Base-by-base conservation (phyloP, 2,113 vertebrate species). In the Macaca fascicularis region DNA sequence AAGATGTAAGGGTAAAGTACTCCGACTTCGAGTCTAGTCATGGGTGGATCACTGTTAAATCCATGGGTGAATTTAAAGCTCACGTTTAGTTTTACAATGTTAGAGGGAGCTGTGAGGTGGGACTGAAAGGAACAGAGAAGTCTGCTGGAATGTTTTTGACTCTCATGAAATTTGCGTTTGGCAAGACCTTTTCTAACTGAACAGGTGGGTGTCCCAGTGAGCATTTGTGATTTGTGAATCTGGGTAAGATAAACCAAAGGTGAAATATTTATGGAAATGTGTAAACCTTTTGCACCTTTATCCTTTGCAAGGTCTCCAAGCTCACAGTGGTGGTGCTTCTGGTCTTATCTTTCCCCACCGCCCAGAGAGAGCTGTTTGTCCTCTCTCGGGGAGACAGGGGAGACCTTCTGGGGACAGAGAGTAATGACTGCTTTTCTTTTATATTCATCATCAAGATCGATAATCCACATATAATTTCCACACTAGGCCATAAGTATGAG, bases 341-440 rank as follows among this genome's bases (percentile, higher is more conserved):
- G 89, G 67, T 25, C 76, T 83, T 20, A 20, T 22, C 92, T 78
- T 75, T 87, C 14, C 35, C 48, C 19, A 17, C 8, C 55, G 70
- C 55, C 70, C 67, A 45, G 89, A 75, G 78, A 94, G 64, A 87
- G 48, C 83, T 74, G 25, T 87, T 67, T 90, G 92, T 93, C 57
- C 76, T 89, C 69, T 32, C 13, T 84, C 27, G 45, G 59, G 92
- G 5, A 38, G 69, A 17, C 27, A 55, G 55, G 86, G 40, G 55
- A 82, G 64, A 81, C 14, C 93, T 94, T 87, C 61, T 84, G 50
- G 92, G 93, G 83, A 95, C 91, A 95, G 83, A 95, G 93, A 94
- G 16, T n/a, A 93, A 84, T 81, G 91, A 52, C 79, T 95, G 93
- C 75, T 94, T 97, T 97, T 90, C 95, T 93, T 98, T 96, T 81